Evolutionary conservation across 1,140 invertebrate species (phyloP), one percentile per base, ranked within the genome.

Genomic region (Drosophila virilis): DNA sequence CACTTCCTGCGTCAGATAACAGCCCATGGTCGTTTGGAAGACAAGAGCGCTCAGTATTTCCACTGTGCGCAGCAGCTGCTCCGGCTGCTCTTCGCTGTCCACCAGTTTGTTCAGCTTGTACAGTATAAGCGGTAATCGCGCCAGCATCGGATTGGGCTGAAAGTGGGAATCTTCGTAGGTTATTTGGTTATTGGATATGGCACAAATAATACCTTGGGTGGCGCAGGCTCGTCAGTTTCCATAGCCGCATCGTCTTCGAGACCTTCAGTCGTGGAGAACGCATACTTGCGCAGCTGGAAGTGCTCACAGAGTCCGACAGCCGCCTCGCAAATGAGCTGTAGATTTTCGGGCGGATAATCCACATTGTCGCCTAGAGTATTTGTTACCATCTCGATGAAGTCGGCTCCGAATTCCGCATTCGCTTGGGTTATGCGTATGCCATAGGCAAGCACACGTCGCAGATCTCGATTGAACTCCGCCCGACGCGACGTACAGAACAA

Each of bases 11-110:
- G 92, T 92, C 13, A 94, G 91, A 33, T 92, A 93, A 7, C 93
- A 91, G 9, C 95, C 94, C 46, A 95, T 95, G 32, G 96, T 93
- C 60, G 96, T 96, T 94, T 98, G 97, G 72, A 98, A 96, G 40
- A 98, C 92, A 43, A 92, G 50, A 0, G 91, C 84, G 35, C 90
- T 80, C 1, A 92, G 66, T 1, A 92, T 92, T 58, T 92, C 92
- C 42, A 92, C 77, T 0, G 91, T 78, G 28, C 81, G 72, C n/a
- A 82, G 57, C 50, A 80, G 68, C 32, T 80, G 59, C 8, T 90
- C 80, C 28, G 55, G 61, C 32, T 77, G 58, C 33, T 75, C 48
- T 4, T 78, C 75, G 17, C 55, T 60, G 32, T 92, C 80, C 6
- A 79, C 69, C 2, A 92, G 78, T n/a, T 76, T 70, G 45, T 90